These are phyloP conservation scores for Misgurnus mizolepis DNA, from an alignment of 2,113 vertebrate genomes.

Conservation along the genomic window DNA sequence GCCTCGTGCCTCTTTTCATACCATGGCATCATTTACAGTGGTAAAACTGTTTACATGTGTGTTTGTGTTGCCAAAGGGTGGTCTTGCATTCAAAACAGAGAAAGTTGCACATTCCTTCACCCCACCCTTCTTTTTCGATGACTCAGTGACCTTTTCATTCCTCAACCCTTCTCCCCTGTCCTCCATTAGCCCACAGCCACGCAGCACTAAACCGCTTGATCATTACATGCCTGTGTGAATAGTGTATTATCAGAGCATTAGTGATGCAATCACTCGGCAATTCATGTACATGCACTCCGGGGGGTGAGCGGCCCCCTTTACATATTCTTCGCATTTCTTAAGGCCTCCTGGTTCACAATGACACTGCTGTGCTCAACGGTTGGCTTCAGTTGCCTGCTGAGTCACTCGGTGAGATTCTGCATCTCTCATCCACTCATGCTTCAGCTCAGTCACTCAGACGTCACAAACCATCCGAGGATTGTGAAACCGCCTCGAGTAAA, in stretches of 20 bases:
- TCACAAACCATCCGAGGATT: slow-evolving; percentile 7
- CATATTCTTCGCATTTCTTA: slow-evolving; percentile 5
- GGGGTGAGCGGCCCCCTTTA: background rate
- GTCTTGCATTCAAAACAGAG: background rate
- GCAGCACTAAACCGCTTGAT: background rate
- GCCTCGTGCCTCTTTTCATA: background rate
- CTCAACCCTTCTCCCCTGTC: background rate
- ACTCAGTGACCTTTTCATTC: background rate
- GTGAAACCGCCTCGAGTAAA: slow-evolving; percentile 3
- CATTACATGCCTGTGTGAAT: background rate
- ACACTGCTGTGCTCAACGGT: slow-evolving; percentile 13
- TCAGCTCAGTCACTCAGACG: background rate
- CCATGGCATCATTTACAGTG: background rate
- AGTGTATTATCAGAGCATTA: background rate
- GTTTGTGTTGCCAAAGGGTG: background rate
- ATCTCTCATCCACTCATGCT: slow-evolving; percentile 36
- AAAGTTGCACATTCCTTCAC: background rate
- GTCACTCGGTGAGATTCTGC: background rate
- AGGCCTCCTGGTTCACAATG: slow-evolving; percentile 11
- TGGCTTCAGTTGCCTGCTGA: slow-evolving; percentile 31
- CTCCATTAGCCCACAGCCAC: background rate
- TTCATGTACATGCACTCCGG: background rate
- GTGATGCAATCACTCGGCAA: background rate
- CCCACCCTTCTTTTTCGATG: background rate
- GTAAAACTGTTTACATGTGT: background rate